phyloP scores from a whole-genome alignment of 1,140 invertebrate species.

The Drosophila gunungcola region DNA sequence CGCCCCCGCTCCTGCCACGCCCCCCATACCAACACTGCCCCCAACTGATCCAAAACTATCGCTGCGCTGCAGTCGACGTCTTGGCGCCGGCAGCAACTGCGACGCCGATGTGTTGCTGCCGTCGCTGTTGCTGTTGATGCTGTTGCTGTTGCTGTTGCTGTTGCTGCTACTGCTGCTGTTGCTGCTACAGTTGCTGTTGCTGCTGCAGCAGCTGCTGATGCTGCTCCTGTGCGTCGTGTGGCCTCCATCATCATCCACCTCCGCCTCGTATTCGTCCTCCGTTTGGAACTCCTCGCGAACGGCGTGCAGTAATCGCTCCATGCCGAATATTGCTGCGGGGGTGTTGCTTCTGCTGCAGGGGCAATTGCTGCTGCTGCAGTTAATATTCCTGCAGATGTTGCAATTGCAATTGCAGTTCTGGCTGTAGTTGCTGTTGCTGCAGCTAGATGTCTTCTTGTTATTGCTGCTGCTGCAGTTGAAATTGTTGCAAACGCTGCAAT shows the following conservation, averaged over 20 bases:
- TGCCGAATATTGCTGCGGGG: slow-evolving; percentile 49
- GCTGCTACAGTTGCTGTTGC: background rate
- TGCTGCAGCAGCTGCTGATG: slow-evolving; percentile 13
- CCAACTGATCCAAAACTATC: slow-evolving; percentile 40
- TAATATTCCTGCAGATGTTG: slow-evolving; percentile 18
- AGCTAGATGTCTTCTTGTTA: slow-evolving; percentile 1
- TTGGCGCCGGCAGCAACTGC: slow-evolving; percentile 4
- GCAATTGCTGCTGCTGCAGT: slow-evolving; percentile 15
- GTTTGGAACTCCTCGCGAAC: slow-evolving; percentile 77
- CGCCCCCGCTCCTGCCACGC: background rate
- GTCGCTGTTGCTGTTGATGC: slow-evolving; percentile 3
- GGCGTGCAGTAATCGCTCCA: slow-evolving; percentile 72
- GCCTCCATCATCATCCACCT: background rate
- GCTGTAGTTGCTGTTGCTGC: slow-evolving; percentile 14
- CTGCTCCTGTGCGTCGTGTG: slow-evolving; percentile 3
- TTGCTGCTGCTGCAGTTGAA: background rate
- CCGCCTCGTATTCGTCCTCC: slow-evolving; percentile 62
- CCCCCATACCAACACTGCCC: slow-evolving; percentile 13
- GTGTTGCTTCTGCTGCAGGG: slow-evolving; percentile 8
- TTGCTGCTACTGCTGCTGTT: slow-evolving; percentile 13
- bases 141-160: slow-evolving; percentile 25
- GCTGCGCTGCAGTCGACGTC: slow-evolving; percentile 39
- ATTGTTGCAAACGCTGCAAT: slow-evolving; percentile 14
- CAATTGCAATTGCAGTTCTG: slow-evolving; percentile 18
- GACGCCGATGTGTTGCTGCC: slow-evolving; percentile 12